These are phyloP conservation scores for Chinchilla lanigera DNA, from an alignment of 2,113 vertebrate genomes.

Conservation along the genomic window DNA sequence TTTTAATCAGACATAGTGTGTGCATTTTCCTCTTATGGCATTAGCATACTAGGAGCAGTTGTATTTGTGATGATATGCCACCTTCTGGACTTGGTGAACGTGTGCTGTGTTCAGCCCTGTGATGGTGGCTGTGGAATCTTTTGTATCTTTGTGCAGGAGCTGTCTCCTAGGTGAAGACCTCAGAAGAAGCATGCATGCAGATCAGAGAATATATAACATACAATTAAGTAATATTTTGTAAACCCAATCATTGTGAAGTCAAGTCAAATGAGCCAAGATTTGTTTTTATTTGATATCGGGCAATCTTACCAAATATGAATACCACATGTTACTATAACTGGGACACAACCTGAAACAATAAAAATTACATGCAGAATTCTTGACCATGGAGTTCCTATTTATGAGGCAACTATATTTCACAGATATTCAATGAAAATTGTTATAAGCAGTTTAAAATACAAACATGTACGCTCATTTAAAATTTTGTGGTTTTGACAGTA, in stretches of 20 bases:
- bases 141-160: not conserved
- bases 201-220: not conserved
- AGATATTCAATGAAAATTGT: not conserved
- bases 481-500: not conserved
- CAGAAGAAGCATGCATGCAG: not conserved
- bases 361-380: not conserved
- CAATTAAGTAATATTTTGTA: not conserved
- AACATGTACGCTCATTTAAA: not conserved
- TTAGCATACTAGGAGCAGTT: not conserved
- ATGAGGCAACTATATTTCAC: not conserved
- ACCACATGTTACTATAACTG: not conserved
- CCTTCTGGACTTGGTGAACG: fast-evolving
- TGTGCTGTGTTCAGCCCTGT: not conserved
- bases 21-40: not conserved
- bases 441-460: not conserved
- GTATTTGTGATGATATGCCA: not conserved
- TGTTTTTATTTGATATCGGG: not conserved
- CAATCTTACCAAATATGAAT: not conserved
- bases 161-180: not conserved
- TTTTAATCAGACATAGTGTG: not conserved
- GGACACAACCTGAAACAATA: not conserved
- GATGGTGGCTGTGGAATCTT: not conserved
- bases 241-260: not conserved
- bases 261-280: not conserved
- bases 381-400: not conserved